Evolutionary conservation across 2,797 vertebrate genomes (phyloP).

Genomic region (Eulemur mongoz): DNA sequence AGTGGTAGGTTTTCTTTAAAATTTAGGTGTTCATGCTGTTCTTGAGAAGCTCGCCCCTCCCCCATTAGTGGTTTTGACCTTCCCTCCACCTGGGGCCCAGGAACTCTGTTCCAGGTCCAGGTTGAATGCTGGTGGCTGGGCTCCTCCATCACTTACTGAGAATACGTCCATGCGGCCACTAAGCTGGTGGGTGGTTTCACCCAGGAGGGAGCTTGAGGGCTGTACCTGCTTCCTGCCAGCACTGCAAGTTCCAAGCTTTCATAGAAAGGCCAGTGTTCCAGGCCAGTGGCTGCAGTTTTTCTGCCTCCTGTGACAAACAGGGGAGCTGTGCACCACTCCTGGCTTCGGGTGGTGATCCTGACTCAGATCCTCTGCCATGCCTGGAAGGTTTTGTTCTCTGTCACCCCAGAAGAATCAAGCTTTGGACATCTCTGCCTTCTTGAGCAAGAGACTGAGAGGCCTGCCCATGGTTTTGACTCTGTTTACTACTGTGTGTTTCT

Average conservation of each 20-base stretch:
- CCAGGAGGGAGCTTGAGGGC: not conserved
- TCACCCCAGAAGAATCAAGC: not conserved
- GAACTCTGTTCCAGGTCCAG: not conserved
- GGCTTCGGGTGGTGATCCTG: not conserved
- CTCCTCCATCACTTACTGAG: not conserved
- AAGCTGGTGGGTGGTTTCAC: not conserved
- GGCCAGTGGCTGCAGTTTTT: not conserved
- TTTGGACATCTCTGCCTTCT: not conserved
- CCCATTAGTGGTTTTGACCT: not conserved
- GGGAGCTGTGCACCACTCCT: not conserved
- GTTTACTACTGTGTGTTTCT: not conserved
- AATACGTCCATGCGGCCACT: not conserved
- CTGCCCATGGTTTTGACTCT: not conserved
- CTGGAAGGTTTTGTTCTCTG: not conserved
- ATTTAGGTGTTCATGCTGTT: not conserved
- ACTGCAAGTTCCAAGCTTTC: not conserved
- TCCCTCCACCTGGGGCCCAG: not conserved
- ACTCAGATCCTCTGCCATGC: not conserved
- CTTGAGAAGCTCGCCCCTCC: not conserved
- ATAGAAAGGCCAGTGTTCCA: not conserved
- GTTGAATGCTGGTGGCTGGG: not conserved
- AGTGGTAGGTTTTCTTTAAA: not conserved
- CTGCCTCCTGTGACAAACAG: not conserved
- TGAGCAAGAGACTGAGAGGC: not conserved
- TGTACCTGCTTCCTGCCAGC: not conserved